phyloP scores from a whole-genome alignment of 2,888 invertebrate species.

The Dorcus parallelipipedus region DNA sequence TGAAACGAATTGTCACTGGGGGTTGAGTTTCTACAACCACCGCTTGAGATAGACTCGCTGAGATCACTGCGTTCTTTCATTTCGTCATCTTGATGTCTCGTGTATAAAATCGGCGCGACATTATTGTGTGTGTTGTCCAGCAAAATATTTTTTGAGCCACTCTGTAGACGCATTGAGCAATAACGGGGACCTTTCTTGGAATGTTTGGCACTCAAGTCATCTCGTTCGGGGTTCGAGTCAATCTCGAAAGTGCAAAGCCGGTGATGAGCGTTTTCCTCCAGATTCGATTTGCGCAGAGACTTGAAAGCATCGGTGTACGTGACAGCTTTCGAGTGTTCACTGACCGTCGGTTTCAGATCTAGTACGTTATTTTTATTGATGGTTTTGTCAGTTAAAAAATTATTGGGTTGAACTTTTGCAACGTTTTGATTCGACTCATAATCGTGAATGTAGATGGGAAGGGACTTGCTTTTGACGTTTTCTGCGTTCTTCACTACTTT shows the following conservation, averaged over 20 bases:
- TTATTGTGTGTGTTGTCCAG: conserved; percentile 73
- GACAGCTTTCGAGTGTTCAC: neutral
- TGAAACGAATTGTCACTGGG: conserved; percentile 32
- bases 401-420: conserved; percentile 45
- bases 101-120: conserved; percentile 71
- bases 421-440: conserved; percentile 17
- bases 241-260: conserved; percentile 31
- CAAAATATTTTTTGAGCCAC: conserved; percentile 75
- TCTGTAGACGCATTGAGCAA: conserved; percentile 73
- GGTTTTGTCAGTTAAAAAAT: conserved; percentile 37
- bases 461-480: conserved; percentile 24
- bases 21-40: conserved; percentile 24
- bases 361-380: conserved; percentile 1
- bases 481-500: conserved; percentile 32
- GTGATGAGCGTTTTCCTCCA: conserved; percentile 19
- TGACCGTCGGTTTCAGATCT: neutral
- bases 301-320: neutral
- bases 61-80: conserved; percentile 15
- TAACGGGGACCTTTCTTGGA: conserved; percentile 61
- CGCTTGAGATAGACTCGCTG: conserved; percentile 28
- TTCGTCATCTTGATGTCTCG: conserved; percentile 46
- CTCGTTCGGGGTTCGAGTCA: conserved; percentile 17
- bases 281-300: neutral
- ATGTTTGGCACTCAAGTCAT: conserved; percentile 24
- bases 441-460: conserved; percentile 30